Percentiles rank a stretch among this genome's conserved stretches.
phyloP scores from a whole-genome alignment of 2,888 invertebrate species.

The Agonopterix arenella region DNA sequence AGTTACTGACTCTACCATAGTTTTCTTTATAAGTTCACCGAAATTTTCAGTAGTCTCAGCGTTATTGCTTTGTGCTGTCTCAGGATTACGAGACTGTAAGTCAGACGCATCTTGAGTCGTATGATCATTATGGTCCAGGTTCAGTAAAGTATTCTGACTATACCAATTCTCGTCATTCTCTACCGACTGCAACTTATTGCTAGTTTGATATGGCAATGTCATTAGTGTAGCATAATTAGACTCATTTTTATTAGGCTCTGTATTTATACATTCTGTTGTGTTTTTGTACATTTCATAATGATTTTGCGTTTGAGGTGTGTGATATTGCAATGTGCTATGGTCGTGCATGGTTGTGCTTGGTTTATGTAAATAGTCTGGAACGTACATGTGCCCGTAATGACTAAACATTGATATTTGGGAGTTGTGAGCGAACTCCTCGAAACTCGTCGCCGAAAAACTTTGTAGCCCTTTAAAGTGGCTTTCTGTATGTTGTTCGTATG shows the following conservation, averaged over 20 bases:
- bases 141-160: conserved; percentile 60
- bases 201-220: conserved; percentile 78
- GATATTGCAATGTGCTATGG: conserved; percentile 51
- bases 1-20: conserved; percentile 93
- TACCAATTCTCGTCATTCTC: conserved; percentile 74
- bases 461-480: conserved; percentile 59
- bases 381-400: conserved; percentile 69
- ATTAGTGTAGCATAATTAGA: conserved; percentile 82
- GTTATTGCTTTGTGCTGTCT: conserved; percentile 32
- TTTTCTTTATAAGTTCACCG: conserved; percentile 94
- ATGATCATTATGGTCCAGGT: conserved; percentile 55
- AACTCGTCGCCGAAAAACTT: conserved; percentile 68
- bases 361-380: conserved; percentile 62
- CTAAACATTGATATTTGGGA: conserved; percentile 70
- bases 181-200: conserved; percentile 81
- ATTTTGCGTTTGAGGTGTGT: conserved; percentile 39
- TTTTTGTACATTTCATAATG: conserved; percentile 64
- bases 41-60: conserved; percentile 82
- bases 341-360: conserved; percentile 41
- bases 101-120: conserved; percentile 51
- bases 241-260: conserved; percentile 62
- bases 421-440: conserved; percentile 73
- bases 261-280: conserved; percentile 48
- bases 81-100: conserved; percentile 28
- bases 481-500: conserved; percentile 53